Base-by-base conservation (phyloP, 2,113 vertebrate species). In the Dromiciops gliroides region DNA sequence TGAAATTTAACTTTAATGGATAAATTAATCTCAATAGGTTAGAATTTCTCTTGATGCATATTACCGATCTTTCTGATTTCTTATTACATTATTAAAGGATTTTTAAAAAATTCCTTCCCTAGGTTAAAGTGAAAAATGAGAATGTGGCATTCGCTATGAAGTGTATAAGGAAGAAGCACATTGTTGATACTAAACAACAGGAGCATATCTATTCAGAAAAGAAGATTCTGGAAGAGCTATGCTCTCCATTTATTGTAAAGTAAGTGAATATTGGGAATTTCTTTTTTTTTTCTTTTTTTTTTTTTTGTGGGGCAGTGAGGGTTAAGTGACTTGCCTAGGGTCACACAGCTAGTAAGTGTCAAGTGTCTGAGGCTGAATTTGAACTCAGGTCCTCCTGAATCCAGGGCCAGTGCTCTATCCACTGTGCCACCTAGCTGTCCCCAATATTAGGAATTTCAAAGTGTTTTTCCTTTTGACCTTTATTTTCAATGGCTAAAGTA, bases 191-290 rank as follows among this genome's bases (percentile, higher is more conserved):
- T 1, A 99, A 99, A 31, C 99, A 99, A 83, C 99, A 99, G 90
- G 99, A 99, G 88, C 99, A 99, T 23, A 98, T 99, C 94, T 99
- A 99, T 97, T 99, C 99, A 0, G 99, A 99, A 95, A 99, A 99
- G 98, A 99, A 98, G 96, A 99, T 99, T 94, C 98, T 99, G 0
- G 99, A 99, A 96, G 98, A 99, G 95, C 98, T 98, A 31, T 99
- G 99, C 91, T 99, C 99, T 10, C 98, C 98, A 0, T 99, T 99
- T 91, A 98, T 99, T 94, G 99, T 99, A 60, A 99, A 99, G 99
- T 99, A 95, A 98, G 98, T 92, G 48, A 51, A 16, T 23, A 0
- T 0, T 1, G 16, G 8, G 5, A 0, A 47, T 92, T 7, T 89
- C 12, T n/a, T n/a, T n/a, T n/a, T n/a, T n/a, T n/a, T n/a, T n/a